phyloP scores from a whole-genome alignment of 2,888 invertebrate genomes.

The Callosobruchus maculatus region DNA sequence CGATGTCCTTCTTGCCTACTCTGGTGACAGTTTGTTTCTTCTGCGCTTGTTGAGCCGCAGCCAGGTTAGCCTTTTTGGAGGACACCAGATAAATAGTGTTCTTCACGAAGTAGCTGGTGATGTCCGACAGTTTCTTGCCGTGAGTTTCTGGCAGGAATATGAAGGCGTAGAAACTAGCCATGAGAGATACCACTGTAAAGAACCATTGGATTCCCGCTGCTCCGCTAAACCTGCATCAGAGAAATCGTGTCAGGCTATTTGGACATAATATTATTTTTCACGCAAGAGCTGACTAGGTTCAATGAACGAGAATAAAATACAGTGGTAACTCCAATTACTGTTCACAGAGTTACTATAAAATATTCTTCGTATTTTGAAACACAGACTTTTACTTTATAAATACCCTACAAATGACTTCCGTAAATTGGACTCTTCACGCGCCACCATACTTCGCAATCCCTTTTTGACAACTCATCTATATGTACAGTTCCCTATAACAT shows the following conservation, averaged over 20 bases:
- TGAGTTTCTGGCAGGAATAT: slow-evolving; percentile 53
- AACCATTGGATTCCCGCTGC: slow-evolving; percentile 56
- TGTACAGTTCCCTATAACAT: too few relatives aligned
- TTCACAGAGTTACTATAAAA: too few relatives aligned
- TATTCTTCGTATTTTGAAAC: too few relatives aligned
- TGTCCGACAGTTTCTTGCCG: slow-evolving; percentile 51
- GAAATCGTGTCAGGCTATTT: neutral
- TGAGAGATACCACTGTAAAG: slow-evolving; percentile 52
- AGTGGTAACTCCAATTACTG: too few relatives aligned
- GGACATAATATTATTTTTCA: too few relatives aligned
- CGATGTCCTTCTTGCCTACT: slow-evolving; percentile 27
- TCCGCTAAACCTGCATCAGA: slow-evolving; percentile 41
- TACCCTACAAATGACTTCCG: too few relatives aligned
- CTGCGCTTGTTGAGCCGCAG: slow-evolving; percentile 2
- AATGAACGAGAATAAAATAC: too few relatives aligned
- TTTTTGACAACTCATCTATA: too few relatives aligned
- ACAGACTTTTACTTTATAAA: too few relatives aligned
- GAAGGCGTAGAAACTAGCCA: slow-evolving; percentile 46
- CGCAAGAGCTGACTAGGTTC: too few relatives aligned
- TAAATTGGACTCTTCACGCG: too few relatives aligned
- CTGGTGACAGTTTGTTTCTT: slow-evolving; percentile 12
- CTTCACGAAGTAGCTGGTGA: slow-evolving; percentile 50
- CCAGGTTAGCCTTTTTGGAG: slow-evolving; percentile 8
- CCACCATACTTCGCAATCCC: too few relatives aligned
- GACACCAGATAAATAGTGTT: slow-evolving; percentile 38